Conservation (phyloP, 2,113 vertebrate species). For the Chaenogobius annularis region DNA sequence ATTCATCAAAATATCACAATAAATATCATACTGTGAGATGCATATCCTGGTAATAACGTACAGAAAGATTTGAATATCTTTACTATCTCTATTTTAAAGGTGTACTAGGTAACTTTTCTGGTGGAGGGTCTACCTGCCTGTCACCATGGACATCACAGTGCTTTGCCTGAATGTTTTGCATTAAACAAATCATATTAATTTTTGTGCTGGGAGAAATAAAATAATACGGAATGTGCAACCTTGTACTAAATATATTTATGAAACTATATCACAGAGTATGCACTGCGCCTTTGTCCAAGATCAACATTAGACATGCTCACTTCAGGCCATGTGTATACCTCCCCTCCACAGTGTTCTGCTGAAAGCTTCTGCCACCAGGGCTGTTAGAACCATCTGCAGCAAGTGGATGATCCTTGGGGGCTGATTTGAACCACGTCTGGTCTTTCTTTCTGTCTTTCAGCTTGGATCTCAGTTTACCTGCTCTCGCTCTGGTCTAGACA, state of each 20-base stretch:
- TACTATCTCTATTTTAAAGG: too few relatives aligned
- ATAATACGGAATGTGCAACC: background rate
- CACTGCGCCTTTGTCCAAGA: background rate
- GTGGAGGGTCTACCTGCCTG: too few relatives aligned
- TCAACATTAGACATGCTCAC: background rate
- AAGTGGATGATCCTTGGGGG: conserved; percentile 54
- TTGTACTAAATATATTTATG: background rate
- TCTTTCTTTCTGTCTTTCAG: conserved; percentile 34
- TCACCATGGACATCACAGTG: too few relatives aligned
- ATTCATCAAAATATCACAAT: too few relatives aligned
- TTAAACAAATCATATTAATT: too few relatives aligned
- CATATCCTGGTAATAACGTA: too few relatives aligned
- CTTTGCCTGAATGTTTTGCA: too few relatives aligned
- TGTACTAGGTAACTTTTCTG: too few relatives aligned
- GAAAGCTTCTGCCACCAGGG: conserved; percentile 35
- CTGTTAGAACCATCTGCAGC: conserved; percentile 58
- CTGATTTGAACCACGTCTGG: conserved; percentile 38
- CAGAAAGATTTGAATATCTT: too few relatives aligned
- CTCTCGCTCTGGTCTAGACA: conserved; percentile 52
- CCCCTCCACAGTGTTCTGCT: conserved; percentile 35
- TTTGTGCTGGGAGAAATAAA: background rate
- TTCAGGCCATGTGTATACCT: background rate
- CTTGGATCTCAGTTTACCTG: conserved; percentile 44
- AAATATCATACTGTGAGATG: too few relatives aligned
- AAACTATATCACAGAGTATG: background rate